A percentile compares a stretch with the other conserved stretches of the same genome.
These are phyloP conservation scores for Eriocheir sinensis DNA, from an alignment of 1,140 invertebrate genomes.

Conservation along the genomic window DNA sequence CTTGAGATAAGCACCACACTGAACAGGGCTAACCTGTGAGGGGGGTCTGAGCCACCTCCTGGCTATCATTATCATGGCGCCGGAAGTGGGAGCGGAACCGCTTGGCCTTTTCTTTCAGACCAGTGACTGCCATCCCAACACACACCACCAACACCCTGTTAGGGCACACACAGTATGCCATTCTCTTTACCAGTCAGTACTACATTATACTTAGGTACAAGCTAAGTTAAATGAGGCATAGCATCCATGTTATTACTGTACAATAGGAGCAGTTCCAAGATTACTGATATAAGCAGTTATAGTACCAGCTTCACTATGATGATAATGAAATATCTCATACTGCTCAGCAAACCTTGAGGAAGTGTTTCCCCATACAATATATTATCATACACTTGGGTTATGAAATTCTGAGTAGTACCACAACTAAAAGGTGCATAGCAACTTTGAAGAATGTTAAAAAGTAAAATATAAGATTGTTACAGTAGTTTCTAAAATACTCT, in stretches of 20 bases:
- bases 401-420: no score
- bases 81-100: slow-evolving; percentile 57
- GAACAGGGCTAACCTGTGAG: slow-evolving; percentile 57
- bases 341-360: no score
- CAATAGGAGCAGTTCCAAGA: neutral
- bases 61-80: neutral
- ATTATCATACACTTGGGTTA: no score
- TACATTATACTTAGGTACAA: neutral
- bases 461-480: no score
- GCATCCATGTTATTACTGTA: neutral
- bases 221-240: neutral
- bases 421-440: no score
- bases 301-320: neutral
- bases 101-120: slow-evolving; percentile 46
- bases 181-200: neutral
- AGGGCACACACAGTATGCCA: neutral
- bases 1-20: neutral
- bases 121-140: slow-evolving; percentile 48
- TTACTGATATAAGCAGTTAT: neutral
- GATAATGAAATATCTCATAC: no score
- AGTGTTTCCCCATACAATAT: no score
- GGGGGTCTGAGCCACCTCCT: slow-evolving; percentile 61
- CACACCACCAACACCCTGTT: slow-evolving; percentile 51
- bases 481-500: neutral
- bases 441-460: no score